Percentiles rank a stretch among this genome's conserved stretches.
These are phyloP conservation scores for Latheticus oryzae DNA, from an alignment of 2,888 invertebrate species.

Conservation along the genomic window DNA sequence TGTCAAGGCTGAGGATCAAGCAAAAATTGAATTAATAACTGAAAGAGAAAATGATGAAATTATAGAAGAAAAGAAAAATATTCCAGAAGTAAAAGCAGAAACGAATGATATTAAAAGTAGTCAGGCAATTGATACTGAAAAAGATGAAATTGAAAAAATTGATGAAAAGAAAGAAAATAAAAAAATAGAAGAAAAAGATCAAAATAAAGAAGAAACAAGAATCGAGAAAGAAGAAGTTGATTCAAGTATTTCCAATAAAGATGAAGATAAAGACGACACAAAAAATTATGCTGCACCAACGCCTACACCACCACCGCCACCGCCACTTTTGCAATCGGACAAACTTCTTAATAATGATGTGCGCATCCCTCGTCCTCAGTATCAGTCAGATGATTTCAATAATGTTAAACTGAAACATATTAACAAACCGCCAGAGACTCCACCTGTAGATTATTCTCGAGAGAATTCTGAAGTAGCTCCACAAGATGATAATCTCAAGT, in stretches of 20 bases:
- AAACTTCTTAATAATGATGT: background rate
- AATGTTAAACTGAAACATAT: slow-evolving; percentile 15
- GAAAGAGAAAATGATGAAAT: no score
- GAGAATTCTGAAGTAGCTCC: slow-evolving; percentile 22
- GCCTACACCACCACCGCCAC: slow-evolving; percentile 8
- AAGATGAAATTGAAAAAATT: no score
- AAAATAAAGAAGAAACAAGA: background rate
- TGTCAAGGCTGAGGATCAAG: no score
- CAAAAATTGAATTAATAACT: no score
- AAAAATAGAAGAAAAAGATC: no score
- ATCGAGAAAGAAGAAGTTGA: background rate
- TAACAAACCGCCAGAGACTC: slow-evolving; percentile 14
- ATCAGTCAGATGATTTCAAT: background rate
- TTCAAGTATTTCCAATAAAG: background rate
- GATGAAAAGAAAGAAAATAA: no score
- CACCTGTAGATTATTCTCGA: slow-evolving; percentile 32
- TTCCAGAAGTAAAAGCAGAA: no score
- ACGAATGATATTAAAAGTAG: no score
- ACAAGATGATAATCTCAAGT: slow-evolving; percentile 46
- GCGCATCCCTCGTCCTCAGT: slow-evolving; percentile 10
- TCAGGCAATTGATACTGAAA: no score
- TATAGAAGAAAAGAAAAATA: no score
- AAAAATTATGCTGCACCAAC: no score
- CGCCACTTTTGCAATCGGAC: background rate
- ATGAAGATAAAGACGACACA: background rate